Evolutionary conservation across 2,888 invertebrate species (phyloP), one percentile per base, ranked within the genome.

Genomic region (Dione vanillae): DNA sequence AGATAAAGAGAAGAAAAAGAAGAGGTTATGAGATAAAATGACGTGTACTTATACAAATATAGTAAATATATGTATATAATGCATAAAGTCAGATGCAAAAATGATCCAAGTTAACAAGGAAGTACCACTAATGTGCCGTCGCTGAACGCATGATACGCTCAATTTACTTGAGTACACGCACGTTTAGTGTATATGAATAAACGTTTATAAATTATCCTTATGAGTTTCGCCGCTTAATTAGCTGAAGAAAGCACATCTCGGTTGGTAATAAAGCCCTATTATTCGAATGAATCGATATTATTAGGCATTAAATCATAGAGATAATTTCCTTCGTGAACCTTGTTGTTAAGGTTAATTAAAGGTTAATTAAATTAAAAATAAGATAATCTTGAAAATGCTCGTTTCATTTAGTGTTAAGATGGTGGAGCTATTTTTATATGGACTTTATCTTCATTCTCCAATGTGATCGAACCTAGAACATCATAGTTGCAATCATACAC

Each of bases 151-250:
- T 67, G 59, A 67, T 67, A 70, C 71, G 67, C 67, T 71, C 69
- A 69, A 75, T 75, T 71, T 73, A 68, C 67, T 73, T 37, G 66
- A 56, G 41, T 54, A 58, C 56, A 67, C 51, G 65, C 54, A 27
- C 20, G 52, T 43, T 65, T 52, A 19, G 49, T 47, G 65, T 43
- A 52, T 12, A 54, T 54, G 41, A 52, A 65, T 43, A 54, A 41
- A 52, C 43, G 43, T 20, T 65, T 43, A 27, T 52, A 19, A 40
- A 54, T 54, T 54, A 52, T 54, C 64, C 64, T 64, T 51, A 35
- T 54, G 65, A 12, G 35, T 40, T 20, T 45, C 16, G 45, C 54
- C 69, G 64, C 40, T 20, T 56, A 69, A 56, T 47, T 64, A 64
- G 37, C 40, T n/a, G 43, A 27, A 45, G 69, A 69, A 64, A 61